phyloP scores from a whole-genome alignment of 2,888 invertebrate species.

The Leucophenga maculata region DNA sequence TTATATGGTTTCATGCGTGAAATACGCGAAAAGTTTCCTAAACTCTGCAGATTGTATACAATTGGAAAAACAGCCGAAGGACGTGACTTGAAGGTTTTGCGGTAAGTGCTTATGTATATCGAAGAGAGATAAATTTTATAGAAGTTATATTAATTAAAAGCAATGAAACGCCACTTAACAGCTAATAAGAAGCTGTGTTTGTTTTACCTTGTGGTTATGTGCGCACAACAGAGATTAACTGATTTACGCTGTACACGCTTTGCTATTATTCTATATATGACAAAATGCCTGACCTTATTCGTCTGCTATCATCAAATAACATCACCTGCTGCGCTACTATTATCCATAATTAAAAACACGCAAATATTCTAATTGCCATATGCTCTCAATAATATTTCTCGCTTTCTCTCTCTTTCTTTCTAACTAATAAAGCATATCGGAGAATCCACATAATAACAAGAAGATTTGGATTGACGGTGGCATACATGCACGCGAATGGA shows the following conservation, averaged over 20 bases:
- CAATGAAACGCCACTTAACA: too few relatives aligned
- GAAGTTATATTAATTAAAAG: too few relatives aligned
- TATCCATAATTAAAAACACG: not conserved
- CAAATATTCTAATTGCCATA: not conserved
- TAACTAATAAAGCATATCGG: conserved; percentile 77
- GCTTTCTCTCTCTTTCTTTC: conserved; percentile 15
- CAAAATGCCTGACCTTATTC: too few relatives aligned
- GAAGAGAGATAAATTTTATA: too few relatives aligned
- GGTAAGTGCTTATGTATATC: conserved; percentile 53
- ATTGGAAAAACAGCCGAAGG: conserved; percentile 85
- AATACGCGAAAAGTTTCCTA: conserved; percentile 80
- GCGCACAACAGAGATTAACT: too few relatives aligned
- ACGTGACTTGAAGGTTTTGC: conserved; percentile 80
- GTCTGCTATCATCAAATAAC: too few relatives aligned
- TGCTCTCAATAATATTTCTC: too few relatives aligned
- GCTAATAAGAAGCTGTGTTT: too few relatives aligned
- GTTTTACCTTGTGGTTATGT: too few relatives aligned
- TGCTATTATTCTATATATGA: too few relatives aligned
- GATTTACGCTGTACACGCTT: too few relatives aligned
- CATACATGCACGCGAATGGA: conserved; percentile 93
- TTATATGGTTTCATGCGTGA: conserved; percentile 82
- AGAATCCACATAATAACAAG: conserved; percentile 76
- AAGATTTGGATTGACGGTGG: conserved; percentile 85
- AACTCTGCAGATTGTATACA: conserved; percentile 79
- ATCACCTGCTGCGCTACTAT: too few relatives aligned